Evolutionary conservation across 2,113 vertebrate species (phyloP), one percentile per base, ranked within the genome.

Genomic region (Alethe diademata): DNA sequence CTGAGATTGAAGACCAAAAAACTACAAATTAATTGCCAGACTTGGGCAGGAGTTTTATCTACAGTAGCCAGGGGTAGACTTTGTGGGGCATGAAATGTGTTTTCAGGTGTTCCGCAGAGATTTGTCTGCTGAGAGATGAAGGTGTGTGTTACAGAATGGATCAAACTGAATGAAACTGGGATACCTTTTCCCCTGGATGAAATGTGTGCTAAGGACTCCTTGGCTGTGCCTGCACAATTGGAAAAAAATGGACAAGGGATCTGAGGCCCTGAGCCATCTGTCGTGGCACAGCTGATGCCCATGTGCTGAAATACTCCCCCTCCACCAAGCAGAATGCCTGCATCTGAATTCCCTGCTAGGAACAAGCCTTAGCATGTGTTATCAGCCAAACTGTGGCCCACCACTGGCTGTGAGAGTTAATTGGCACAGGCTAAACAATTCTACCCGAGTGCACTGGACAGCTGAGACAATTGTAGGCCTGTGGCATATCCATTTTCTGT

Each of bases 211-310:
- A 43, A 51, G 73, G 28, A 36, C 31, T 78, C 47, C n/a, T 82
- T 76, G 43, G 42, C 53, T 82, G 17, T 66, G 28, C 75, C 50
- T 82, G 48, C 87, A 40, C 62, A 38, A 9, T 8, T 81, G 62
- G 35, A 14, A 87, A 69, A 78, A 84, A 91, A 66, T 8, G 82
- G 20, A 17, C 6, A 4, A 64, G 70, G 66, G 88, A 29, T 81
- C 22, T 10, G 73, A 72, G 74, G 25, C 65, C 62, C 57, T 56
- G 65, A 85, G 78, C 95, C 88, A 81, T 92, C 81, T 95, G 95
- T 53, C 1, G 1, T 48, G 75, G 66, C 61, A 43, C 92, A 91
- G 90, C 84, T 92, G 90, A 81, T 92, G 80, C 57, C 73, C 31
- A 6, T 40, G 14, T 69, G 45, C 90, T 75, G 78, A 51, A 81